A percentile compares a stretch with the other conserved stretches of the same genome.
Evolutionary conservation across 2,888 invertebrate species (phyloP).

Genomic region (Eupithecia inturbata): DNA sequence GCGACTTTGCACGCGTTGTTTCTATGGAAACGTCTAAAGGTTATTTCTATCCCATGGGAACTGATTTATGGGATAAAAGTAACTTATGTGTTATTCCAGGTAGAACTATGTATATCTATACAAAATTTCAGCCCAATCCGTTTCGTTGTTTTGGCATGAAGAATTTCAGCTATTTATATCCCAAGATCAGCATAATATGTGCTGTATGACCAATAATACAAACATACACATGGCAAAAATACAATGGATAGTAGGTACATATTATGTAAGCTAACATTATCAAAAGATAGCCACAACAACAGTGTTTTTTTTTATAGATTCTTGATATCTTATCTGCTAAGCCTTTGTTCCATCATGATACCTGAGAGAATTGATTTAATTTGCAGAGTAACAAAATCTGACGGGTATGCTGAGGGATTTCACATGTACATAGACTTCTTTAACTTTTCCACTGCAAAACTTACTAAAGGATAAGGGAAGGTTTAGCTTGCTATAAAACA

Average conservation of each 20-base stretch:
- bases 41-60: too few species aligned
- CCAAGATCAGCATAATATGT: background rate
- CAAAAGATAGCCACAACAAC: constrained; percentile 5
- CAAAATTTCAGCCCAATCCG: too few species aligned
- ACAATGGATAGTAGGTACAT: constrained; percentile 1
- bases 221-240: background rate
- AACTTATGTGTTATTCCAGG: too few species aligned
- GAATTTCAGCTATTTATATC: background rate
- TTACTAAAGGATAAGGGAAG: background rate
- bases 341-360: constrained; percentile 9
- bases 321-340: background rate
- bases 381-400: background rate
- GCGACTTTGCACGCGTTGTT: too few species aligned
- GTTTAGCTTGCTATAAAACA: background rate
- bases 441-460: background rate
- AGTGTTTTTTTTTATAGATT: constrained; percentile 2
- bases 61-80: too few species aligned
- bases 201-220: background rate
- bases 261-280: background rate
- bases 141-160: too few species aligned
- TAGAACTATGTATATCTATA: too few species aligned
- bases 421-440: background rate
- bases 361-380: background rate
- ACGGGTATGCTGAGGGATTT: background rate
- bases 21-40: too few species aligned